Base-by-base conservation (phyloP, 2,113 vertebrate genomes). In the Austrofundulus limnaeus region DNA sequence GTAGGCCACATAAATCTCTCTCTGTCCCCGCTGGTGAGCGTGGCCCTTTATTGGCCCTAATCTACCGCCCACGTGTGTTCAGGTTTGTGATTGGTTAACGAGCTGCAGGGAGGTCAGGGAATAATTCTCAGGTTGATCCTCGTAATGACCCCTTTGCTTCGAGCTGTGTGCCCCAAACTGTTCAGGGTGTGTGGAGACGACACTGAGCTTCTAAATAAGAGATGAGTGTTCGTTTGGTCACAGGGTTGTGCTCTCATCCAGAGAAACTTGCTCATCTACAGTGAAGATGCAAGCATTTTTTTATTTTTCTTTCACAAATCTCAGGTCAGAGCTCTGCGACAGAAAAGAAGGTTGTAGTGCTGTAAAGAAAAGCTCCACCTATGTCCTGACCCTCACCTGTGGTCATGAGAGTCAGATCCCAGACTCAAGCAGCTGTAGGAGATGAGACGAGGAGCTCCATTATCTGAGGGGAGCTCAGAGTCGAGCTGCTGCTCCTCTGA, bases 1-100 rank as follows among this genome's bases (percentile, higher is more conserved):
- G 85, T 85, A 66, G 79, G 80, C 59, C 64, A 75, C 81, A 90
- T 92, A 89, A 89, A 92, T 92, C 91, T 84, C 77, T 21, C 28
- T 49, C 56, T 82, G 81, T 73, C 84, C 80, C 64, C 62, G 62
- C 73, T 24, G 66, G 69, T 64, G 71, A 69, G 62, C 66, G 61
- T 25, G 70, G 62, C 74, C 72, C 70, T 80, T 85, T 68, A 76
- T 68, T 82, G 75, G 72, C 80, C 61, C 77, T 72, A 58, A 73
- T 77, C 31, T 19, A 37, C 4, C 28, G 59, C 73, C 66, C 45
- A 34, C 31, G 17, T 1, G 16, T 41, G 61, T 8, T 24, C 58
- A 46, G 34, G 49, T 39, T 53, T 77, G 70, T 47, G 62, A 84
- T 82, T 85, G 82, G 79, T 81, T 89, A 85, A 90, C 89, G 81